Conservation (phyloP, 2,113 vertebrate genomes). For the Dicentrarchus labrax region DNA sequence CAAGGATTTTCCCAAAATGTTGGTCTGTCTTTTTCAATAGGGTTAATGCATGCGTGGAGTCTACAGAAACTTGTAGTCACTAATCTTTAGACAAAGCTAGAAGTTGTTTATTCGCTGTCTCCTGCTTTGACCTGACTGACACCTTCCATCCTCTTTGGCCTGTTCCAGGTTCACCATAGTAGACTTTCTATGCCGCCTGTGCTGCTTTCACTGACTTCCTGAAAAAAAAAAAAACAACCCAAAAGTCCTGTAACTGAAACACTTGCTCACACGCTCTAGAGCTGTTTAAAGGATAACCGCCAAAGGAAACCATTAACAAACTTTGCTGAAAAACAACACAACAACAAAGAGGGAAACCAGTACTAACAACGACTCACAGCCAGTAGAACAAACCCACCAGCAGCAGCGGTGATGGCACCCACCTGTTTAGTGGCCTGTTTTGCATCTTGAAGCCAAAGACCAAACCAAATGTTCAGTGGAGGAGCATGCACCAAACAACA, state of each 20-base stretch:
- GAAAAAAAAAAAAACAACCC: slow-evolving; percentile 72
- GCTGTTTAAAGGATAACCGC: slow-evolving; percentile 90
- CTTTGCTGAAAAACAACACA: slow-evolving; percentile 85
- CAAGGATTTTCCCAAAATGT: background rate
- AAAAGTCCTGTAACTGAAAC: slow-evolving; percentile 93
- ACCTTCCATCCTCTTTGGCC: slow-evolving; percentile 93
- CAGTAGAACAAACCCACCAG: slow-evolving; percentile 79
- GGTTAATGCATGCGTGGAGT: slow-evolving; percentile 29
- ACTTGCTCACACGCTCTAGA: slow-evolving; percentile 93
- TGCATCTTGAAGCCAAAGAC: slow-evolving; percentile 86
- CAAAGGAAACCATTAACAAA: slow-evolving; percentile 91
- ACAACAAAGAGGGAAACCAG: slow-evolving; percentile 76
- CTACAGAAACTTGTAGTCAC: background rate
- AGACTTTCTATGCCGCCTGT: slow-evolving; percentile 94
- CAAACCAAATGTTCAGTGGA: slow-evolving; percentile 80
- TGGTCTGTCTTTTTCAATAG: background rate
- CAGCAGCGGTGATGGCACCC: slow-evolving; percentile 82
- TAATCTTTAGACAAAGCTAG: slow-evolving; percentile 33
- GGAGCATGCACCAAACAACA: slow-evolving; percentile 81
- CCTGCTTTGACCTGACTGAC: slow-evolving; percentile 76
- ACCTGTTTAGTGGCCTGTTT: slow-evolving; percentile 80
- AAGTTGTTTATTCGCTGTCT: slow-evolving; percentile 18
- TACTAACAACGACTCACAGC: slow-evolving; percentile 91
- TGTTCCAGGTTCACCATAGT: slow-evolving; percentile 98
- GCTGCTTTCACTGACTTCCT: slow-evolving; percentile 98